Conservation (phyloP, 2,797 vertebrate species). For the Naso thynnoides region DNA sequence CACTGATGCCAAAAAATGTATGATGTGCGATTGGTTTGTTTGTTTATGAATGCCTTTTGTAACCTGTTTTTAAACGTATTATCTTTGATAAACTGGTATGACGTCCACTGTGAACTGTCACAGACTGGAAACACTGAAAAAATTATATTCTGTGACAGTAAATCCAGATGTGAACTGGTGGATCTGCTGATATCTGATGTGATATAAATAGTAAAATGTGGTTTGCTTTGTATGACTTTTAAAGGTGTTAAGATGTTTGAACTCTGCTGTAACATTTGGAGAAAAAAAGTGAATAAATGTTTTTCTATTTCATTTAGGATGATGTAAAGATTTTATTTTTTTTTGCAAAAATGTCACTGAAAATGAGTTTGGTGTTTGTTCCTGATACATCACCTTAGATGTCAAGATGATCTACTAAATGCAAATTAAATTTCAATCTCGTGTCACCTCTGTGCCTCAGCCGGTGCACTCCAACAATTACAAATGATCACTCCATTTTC, state of each 20-base stretch:
- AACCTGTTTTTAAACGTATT: constrained; percentile 1
- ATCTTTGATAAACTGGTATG: background rate
- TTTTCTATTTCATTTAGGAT: constrained; percentile 39
- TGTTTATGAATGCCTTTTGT: constrained; percentile 14
- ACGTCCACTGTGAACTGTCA: background rate
- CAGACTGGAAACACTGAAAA: constrained; percentile 7
- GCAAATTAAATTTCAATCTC: background rate
- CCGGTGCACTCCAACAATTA: background rate
- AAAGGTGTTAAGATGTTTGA: constrained; percentile 27
- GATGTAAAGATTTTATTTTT: constrained; percentile 11
- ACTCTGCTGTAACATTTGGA: constrained; percentile 33
- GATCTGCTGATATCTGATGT: constrained; percentile 8
- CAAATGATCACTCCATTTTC: background rate
- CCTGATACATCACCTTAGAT: background rate
- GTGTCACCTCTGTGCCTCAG: background rate
- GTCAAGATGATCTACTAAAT: background rate
- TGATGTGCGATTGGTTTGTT: background rate
- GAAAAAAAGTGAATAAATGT: constrained; percentile 45
- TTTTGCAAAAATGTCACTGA: constrained; percentile 2
- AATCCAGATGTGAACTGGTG: constrained; percentile 6
- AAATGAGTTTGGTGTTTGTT: background rate
- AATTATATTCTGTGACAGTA: background rate
- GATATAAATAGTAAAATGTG: background rate
- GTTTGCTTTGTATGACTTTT: constrained; percentile 9
- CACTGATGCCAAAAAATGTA: constrained; percentile 8